Conservation (phyloP, 2,797 vertebrate species). For the Hafferia zeledoni region DNA sequence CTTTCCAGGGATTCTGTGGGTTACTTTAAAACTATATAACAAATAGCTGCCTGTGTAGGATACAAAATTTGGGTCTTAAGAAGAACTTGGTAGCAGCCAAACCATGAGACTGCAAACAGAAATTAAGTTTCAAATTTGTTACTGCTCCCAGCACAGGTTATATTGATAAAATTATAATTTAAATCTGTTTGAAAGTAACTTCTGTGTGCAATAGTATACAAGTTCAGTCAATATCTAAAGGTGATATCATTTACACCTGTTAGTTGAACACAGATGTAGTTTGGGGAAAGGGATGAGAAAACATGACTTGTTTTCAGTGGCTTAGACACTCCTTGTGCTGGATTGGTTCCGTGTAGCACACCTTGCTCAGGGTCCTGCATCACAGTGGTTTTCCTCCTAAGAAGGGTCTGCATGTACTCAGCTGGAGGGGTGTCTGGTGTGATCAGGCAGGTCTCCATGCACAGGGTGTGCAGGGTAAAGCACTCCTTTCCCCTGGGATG, state of each 20-base stretch:
- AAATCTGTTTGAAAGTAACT: not conserved
- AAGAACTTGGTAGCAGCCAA: not conserved
- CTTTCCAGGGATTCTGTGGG: not conserved
- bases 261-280: not conserved
- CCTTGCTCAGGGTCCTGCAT: fast-evolving
- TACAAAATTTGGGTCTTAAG: not conserved
- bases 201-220: not conserved
- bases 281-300: not conserved
- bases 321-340: not conserved
- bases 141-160: not conserved
- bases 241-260: not conserved
- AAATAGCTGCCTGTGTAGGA: not conserved
- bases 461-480: fast-evolving
- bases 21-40: not conserved
- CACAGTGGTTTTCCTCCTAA: not conserved
- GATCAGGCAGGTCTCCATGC: not conserved
- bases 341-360: not conserved
- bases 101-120: conserved; percentile 22
- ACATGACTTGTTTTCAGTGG: not conserved
- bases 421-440: not conserved
- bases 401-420: fast-evolving
- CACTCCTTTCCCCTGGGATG: not conserved
- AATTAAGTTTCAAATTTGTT: not conserved
- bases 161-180: not conserved
- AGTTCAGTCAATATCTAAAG: not conserved